phyloP scores from a whole-genome alignment of 1,140 invertebrate genomes.

The Pseudomyrmex pallidus region DNA sequence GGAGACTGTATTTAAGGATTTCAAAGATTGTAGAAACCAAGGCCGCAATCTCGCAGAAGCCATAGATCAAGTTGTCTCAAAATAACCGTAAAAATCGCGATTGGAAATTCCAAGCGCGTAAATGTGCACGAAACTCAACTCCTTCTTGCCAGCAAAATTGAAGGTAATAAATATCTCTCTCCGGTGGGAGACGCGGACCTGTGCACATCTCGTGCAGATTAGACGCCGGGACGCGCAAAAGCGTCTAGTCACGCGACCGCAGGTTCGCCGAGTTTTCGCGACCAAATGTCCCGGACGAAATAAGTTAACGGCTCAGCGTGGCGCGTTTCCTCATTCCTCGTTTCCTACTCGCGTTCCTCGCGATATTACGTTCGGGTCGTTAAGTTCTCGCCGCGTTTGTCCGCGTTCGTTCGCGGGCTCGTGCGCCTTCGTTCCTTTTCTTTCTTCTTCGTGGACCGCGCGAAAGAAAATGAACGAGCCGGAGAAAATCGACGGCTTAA shows the following conservation, averaged over 20 bases:
- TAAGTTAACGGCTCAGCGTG: conserved; percentile 59
- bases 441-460: conserved; percentile 29
- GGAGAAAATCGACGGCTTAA: conserved; percentile 54
- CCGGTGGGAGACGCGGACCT: neutral
- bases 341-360: conserved; percentile 56
- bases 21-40: neutral
- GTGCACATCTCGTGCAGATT: conserved; percentile 3
- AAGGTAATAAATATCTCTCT: neutral
- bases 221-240: neutral
- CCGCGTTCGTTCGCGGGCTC: conserved; percentile 9
- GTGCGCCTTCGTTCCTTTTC: neutral
- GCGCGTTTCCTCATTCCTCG: conserved; percentile 62
- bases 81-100: neutral
- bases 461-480: conserved; percentile 49
- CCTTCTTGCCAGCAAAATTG: neutral
- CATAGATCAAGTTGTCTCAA: neutral
- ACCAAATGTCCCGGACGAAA: conserved; percentile 29
- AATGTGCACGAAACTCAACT: neutral
- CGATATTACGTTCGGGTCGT: conserved; percentile 59
- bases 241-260: neutral
- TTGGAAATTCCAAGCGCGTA: neutral
- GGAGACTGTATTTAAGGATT: neutral
- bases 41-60: neutral
- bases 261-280: neutral
- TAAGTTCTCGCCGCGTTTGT: conserved; percentile 42